Conservation (phyloP, 1,140 invertebrate species). For the Papilio glaucus region DNA sequence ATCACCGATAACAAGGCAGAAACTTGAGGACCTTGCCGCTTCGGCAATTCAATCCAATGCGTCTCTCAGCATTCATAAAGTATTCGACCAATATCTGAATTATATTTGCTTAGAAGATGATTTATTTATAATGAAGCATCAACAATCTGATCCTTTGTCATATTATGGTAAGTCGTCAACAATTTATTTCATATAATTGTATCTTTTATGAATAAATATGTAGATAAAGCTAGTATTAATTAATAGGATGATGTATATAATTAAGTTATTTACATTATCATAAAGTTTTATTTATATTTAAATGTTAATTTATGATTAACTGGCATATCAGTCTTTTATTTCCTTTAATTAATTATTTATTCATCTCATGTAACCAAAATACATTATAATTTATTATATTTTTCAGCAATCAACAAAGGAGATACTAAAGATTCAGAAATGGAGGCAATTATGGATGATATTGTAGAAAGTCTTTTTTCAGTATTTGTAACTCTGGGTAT, state of each 20-base stretch:
- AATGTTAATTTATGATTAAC: too few relatives aligned
- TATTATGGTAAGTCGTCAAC: constrained; percentile 91
- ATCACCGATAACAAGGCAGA: constrained; percentile 96
- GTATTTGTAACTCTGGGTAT: constrained; percentile 97
- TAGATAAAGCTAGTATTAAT: too few relatives aligned
- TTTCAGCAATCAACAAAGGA: constrained; percentile 95
- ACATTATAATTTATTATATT: constrained; percentile 41
- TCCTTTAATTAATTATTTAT: background rate
- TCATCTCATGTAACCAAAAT: background rate
- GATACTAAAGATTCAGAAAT: constrained; percentile 98
- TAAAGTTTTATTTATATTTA: background rate
- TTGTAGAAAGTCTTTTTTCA: constrained; percentile 98
- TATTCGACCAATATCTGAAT: constrained; percentile 99
- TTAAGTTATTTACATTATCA: background rate
- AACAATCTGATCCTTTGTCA: constrained; percentile 94
- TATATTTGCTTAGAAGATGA: constrained; percentile 99
- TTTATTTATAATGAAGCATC: constrained; percentile 96
- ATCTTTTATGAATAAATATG: constrained; percentile 21
- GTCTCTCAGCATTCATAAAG: constrained; percentile 96
- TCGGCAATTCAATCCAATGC: constrained; percentile 95
- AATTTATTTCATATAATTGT: constrained; percentile 8
- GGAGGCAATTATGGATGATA: constrained; percentile 96
- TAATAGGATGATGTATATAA: too few relatives aligned
- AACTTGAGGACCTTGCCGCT: constrained; percentile 97
- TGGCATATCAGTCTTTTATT: too few relatives aligned